A percentile compares a stretch with the other conserved stretches of the same genome.
These are phyloP conservation scores for Nomada ruficornis DNA, from an alignment of 2,888 invertebrate genomes.

Conservation along the genomic window DNA sequence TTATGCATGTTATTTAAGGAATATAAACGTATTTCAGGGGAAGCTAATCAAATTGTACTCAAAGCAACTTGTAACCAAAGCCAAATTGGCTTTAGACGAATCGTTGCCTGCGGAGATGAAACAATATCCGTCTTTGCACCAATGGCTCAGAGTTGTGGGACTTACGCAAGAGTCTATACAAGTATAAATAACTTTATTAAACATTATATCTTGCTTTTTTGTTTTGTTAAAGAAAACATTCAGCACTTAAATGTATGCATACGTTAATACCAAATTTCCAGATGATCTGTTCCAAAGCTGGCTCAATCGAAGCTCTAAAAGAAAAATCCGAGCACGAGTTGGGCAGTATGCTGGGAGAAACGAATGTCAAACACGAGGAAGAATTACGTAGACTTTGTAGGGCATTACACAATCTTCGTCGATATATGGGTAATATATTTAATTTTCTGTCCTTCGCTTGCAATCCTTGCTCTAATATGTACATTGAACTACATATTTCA, in stretches of 20 bases:
- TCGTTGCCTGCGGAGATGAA: constrained; percentile 87
- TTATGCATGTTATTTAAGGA: constrained; percentile 18
- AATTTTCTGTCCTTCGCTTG: not conserved
- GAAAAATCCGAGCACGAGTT: constrained; percentile 94
- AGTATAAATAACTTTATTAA: constrained; percentile 83
- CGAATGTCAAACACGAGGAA: constrained; percentile 89
- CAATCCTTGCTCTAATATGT: not conserved
- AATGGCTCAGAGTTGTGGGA: constrained; percentile 97
- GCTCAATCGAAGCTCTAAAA: constrained; percentile 92
- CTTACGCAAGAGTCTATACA: constrained; percentile 90
- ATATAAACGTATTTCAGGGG: constrained; percentile 87
- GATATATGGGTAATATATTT: constrained; percentile 89
- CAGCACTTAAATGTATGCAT: not conserved
- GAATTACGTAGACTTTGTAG: constrained; percentile 92
- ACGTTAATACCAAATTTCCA: constrained; percentile 78
- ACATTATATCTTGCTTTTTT: not conserved
- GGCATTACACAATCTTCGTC: constrained; percentile 93
- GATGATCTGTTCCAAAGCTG: constrained; percentile 90
- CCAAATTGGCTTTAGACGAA: constrained; percentile 89
- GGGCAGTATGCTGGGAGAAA: constrained; percentile 88
- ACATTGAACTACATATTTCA: not conserved
- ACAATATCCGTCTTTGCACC: constrained; percentile 92
- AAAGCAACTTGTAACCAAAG: constrained; percentile 94
- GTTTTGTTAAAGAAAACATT: not conserved
- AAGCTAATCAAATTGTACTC: constrained; percentile 97